Evolutionary conservation across 1,140 invertebrate species (phyloP).

Genomic region (Macrosteles quadrilineatus): DNA sequence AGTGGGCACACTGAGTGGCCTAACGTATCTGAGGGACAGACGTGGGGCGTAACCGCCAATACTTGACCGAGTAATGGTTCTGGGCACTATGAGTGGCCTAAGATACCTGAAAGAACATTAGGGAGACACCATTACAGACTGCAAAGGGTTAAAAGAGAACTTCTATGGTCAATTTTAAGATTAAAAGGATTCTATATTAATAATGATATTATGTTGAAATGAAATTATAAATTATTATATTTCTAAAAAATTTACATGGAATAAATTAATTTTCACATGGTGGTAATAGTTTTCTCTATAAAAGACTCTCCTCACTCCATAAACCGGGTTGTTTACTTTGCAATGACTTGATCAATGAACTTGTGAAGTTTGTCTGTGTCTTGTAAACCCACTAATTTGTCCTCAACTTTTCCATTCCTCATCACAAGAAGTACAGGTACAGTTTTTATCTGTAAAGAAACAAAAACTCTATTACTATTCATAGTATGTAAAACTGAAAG

Average conservation of each 20-base stretch:
- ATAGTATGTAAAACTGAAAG: conserved; percentile 54
- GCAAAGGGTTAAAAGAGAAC: too few species aligned
- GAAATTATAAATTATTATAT: too few species aligned
- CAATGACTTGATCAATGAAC: conserved; percentile 79
- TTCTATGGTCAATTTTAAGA: too few species aligned
- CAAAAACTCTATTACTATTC: conserved; percentile 32
- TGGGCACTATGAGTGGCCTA: too few species aligned
- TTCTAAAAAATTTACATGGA: background rate
- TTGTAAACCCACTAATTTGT: conserved; percentile 84
- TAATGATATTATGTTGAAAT: too few species aligned
- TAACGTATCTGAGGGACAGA: too few species aligned
- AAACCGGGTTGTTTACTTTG: conserved; percentile 49
- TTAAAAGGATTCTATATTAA: too few species aligned
- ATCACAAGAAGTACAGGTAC: conserved; percentile 89
- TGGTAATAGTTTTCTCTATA: background rate
- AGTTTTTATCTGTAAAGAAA: conserved; percentile 62
- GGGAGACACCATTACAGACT: too few species aligned
- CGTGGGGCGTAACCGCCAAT: too few species aligned
- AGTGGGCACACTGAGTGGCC: too few species aligned
- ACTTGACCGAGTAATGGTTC: too few species aligned
- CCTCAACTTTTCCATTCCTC: conserved; percentile 87
- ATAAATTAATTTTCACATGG: conserved; percentile 10
- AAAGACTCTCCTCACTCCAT: background rate
- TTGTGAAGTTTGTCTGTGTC: conserved; percentile 85
- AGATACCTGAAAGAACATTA: too few species aligned